Evolutionary conservation across 1,140 invertebrate species (phyloP).

Genomic region (Caenorhabditis tropicalis): DNA sequence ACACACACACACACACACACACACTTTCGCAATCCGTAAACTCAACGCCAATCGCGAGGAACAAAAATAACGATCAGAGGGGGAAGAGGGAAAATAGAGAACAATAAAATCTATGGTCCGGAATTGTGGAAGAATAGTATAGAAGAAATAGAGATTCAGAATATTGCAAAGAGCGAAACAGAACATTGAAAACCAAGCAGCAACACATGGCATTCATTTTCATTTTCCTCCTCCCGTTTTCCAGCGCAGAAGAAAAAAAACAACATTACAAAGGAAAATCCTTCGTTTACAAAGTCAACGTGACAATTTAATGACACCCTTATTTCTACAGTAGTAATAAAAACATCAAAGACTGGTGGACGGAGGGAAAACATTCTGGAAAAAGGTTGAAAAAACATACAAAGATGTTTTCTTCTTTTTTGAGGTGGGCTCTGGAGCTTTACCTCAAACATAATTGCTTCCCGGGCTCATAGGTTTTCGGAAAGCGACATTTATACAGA

Average conservation of each 20-base stretch:
- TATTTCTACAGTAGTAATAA: background rate
- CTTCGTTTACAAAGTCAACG: background rate
- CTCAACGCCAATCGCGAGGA: background rate
- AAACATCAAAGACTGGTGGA: no score
- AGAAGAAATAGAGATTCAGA: background rate
- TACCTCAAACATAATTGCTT: background rate
- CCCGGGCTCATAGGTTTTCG: background rate
- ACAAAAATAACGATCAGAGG: background rate
- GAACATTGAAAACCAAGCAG: background rate
- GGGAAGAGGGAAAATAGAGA: background rate
- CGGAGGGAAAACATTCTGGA: background rate
- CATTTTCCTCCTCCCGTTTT: background rate
- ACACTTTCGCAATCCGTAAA: conserved; percentile 6
- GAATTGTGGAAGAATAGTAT: background rate
- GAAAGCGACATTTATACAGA: conserved; percentile 5
- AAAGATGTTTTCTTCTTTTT: background rate
- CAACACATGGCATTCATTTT: conserved; percentile 19
- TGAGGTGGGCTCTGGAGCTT: background rate
- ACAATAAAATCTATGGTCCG: background rate
- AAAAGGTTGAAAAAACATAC: background rate
- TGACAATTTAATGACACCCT: conserved; percentile 31
- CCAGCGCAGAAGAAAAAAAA: background rate
- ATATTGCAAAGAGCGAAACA: background rate
- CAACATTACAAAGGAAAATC: background rate
- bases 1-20: background rate